Evolutionary conservation across 1,140 invertebrate genomes (phyloP), one percentile per base, ranked within the genome.

Genomic region (Hyphantria cunea): DNA sequence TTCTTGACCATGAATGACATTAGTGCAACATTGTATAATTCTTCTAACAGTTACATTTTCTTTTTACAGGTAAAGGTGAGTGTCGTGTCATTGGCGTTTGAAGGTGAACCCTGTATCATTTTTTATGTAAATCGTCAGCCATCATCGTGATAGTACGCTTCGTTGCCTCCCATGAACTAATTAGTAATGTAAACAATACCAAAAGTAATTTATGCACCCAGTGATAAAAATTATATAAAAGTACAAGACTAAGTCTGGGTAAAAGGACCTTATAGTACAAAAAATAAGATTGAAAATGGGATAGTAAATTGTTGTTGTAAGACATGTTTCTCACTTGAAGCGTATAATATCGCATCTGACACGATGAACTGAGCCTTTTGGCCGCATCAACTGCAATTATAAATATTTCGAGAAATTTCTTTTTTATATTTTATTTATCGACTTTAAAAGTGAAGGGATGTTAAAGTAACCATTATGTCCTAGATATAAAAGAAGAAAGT

Each of bases 41-140:
- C 32, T n/a, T 51, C 6, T 55, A 55, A 55, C 25, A 52, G 17
- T 31, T 58, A 13, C 54, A 42, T 72, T 63, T 72, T 70, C 68
- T 76, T 60, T 34, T 68, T 87, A 42, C 82, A 87, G 84, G 84
- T 82, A 85, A 84, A 87, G 82, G 84, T 86, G 75, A 81, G 76
- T 45, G 41, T 25, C 5, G 17, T 60, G 59, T 32, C 3, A 60
- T 45, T 51, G 8, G 13, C 33, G 32, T 25, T 25, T 37, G 13
- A 41, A 49, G 52, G 54, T 56, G 47, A 58, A 33, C 31, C 17
- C 55, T 34, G 34, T 39, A 14, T 48, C 55, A 31, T 25, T 49
- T 48, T 58, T 39, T 42, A n/a, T n/a, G 45, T 58, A 45, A 45
- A 58, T 6, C 33, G 39, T 49, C 42, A 44, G 39, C 7, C 45